These are phyloP conservation scores for Silurus meridionalis DNA, from an alignment of 2,113 vertebrate species.

Conservation along the genomic window DNA sequence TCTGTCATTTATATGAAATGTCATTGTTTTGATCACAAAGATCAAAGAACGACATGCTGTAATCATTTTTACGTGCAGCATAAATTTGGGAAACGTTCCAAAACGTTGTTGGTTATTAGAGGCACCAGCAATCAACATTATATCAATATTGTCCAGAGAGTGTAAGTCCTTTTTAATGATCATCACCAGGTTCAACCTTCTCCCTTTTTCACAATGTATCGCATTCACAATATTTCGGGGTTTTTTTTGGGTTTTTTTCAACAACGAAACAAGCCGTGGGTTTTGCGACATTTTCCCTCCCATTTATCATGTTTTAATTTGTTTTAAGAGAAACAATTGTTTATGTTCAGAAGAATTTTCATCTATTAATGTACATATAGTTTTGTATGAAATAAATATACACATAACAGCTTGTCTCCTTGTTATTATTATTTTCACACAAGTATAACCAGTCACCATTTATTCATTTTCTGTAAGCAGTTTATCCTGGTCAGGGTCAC, in stretches of 20 bases:
- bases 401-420: background rate
- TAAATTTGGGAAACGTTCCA: background rate
- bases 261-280: background rate
- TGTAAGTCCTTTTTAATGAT: no score
- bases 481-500: background rate
- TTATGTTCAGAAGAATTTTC: background rate
- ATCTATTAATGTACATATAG: background rate
- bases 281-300: background rate
- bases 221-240: background rate
- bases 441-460: background rate
- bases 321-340: background rate
- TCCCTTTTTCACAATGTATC: background rate
- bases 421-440: background rate
- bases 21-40: background rate
- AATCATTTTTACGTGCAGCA: background rate
- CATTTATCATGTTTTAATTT: background rate
- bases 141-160: no score
- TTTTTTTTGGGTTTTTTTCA: background rate
- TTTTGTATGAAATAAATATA: conserved; percentile 40
- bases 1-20: background rate
- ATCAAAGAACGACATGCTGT: background rate
- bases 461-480: background rate
- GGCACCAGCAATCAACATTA: background rate
- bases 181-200: background rate
- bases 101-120: background rate